Evolutionary conservation across 2,888 invertebrate species (phyloP).

Genomic region (Philhelius pedissequus): DNA sequence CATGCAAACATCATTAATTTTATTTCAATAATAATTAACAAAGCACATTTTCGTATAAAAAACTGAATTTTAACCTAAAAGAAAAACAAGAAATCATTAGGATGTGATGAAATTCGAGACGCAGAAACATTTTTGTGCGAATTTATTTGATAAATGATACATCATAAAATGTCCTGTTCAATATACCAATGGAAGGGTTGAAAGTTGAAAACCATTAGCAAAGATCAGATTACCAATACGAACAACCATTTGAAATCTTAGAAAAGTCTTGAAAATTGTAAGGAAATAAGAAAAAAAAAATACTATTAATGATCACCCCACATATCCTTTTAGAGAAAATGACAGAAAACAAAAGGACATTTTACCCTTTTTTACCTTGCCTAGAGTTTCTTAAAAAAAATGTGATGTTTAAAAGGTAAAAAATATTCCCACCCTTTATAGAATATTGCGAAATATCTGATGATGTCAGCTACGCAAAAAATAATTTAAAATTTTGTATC

Average conservation of each 20-base stretch:
- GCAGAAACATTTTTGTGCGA: constrained; percentile 19
- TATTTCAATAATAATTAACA: constrained; percentile 55
- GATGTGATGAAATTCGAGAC: constrained; percentile 59
- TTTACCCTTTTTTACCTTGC: constrained; percentile 44
- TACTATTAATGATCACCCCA: constrained; percentile 59
- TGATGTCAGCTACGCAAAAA: constrained; percentile 28
- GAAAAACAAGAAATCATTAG: constrained; percentile 45
- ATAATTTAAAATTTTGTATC: neutral
- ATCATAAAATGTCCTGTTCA: constrained; percentile 7
- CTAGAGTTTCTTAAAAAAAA: neutral
- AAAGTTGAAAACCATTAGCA: constrained; percentile 64
- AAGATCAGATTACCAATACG: constrained; percentile 42
- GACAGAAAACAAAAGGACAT: constrained; percentile 55
- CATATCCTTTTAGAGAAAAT: constrained; percentile 56
- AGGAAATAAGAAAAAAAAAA: constrained; percentile 16
- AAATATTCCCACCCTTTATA: constrained; percentile 58
- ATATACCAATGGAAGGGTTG: constrained; percentile 36
- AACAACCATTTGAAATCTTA: constrained; percentile 2
- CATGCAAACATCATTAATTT: constrained; percentile 56
- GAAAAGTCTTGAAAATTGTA: constrained; percentile 2
- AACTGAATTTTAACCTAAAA: constrained; percentile 7
- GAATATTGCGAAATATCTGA: constrained; percentile 27
- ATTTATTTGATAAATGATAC: constrained; percentile 54
- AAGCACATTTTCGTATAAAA: constrained; percentile 26
- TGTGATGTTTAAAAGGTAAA: neutral